A percentile compares a stretch with the other conserved stretches of the same genome.
These are phyloP conservation scores for Anguilla marmorata DNA, from an alignment of 2,797 vertebrate genomes.

Conservation along the genomic window DNA sequence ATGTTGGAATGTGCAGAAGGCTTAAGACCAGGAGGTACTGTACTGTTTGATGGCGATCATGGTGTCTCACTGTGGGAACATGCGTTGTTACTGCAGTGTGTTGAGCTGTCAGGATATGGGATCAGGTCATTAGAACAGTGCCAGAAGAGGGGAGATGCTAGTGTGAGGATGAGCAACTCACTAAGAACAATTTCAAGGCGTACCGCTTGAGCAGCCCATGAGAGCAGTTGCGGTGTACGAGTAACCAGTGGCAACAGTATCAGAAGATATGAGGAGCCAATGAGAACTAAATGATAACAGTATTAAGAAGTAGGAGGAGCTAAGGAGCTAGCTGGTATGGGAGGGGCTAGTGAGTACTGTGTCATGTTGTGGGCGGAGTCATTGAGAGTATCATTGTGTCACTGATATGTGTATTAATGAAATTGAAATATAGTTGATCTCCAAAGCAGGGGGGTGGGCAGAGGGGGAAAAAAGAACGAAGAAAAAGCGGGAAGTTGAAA, in stretches of 20 bases:
- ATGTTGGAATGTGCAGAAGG: neutral
- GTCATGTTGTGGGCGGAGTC: neutral
- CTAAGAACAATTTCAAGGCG: neutral
- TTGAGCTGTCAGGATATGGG: neutral
- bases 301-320: neutral
- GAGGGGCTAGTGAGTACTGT: neutral
- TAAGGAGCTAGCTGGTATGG: neutral
- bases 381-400: neutral
- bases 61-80: neutral
- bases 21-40: neutral
- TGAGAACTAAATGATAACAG: neutral
- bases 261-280: neutral
- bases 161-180: neutral
- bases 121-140: neutral
- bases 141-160: neutral
- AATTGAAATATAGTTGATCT: too few relatives aligned
- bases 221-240: neutral
- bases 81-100: neutral
- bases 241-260: neutral
- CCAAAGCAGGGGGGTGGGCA: too few relatives aligned
- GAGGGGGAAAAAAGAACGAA: too few relatives aligned
- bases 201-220: neutral
- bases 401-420: too few relatives aligned
- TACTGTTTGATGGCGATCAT: neutral
- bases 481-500: neutral